Conservation (phyloP, 2,797 vertebrate species). For the Notamacropus eugenii region DNA sequence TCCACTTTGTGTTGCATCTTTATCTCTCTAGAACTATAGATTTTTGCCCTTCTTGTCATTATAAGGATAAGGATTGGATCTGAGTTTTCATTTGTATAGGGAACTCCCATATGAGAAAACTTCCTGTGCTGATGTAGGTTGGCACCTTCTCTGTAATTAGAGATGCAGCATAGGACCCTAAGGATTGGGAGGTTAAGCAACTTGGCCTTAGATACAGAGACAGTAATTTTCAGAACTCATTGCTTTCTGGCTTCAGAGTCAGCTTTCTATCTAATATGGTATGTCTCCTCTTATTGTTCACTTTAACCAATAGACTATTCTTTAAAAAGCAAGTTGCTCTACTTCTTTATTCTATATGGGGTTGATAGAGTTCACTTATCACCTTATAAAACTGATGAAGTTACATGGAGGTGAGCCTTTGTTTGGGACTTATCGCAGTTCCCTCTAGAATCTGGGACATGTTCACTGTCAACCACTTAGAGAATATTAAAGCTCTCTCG, state of each 20-base stretch:
- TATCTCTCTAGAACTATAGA: background rate
- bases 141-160: background rate
- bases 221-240: background rate
- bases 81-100: background rate
- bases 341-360: background rate
- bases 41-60: background rate
- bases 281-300: background rate
- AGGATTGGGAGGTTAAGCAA: background rate
- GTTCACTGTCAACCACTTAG: background rate
- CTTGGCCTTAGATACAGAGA: background rate
- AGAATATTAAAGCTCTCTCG: background rate
- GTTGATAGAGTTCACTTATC: background rate
- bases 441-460: background rate
- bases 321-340: background rate
- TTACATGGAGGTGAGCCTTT: background rate
- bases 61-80: background rate
- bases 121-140: background rate
- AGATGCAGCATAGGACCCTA: background rate
- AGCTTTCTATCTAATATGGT: background rate
- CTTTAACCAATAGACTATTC: background rate
- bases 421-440: background rate
- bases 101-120: background rate
- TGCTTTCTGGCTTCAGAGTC: background rate
- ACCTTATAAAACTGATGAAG: background rate
- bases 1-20: background rate